Evolutionary conservation across 2,888 invertebrate species (phyloP), one percentile per base, ranked within the genome.

Genomic region (Asteroscopus sphinx): DNA sequence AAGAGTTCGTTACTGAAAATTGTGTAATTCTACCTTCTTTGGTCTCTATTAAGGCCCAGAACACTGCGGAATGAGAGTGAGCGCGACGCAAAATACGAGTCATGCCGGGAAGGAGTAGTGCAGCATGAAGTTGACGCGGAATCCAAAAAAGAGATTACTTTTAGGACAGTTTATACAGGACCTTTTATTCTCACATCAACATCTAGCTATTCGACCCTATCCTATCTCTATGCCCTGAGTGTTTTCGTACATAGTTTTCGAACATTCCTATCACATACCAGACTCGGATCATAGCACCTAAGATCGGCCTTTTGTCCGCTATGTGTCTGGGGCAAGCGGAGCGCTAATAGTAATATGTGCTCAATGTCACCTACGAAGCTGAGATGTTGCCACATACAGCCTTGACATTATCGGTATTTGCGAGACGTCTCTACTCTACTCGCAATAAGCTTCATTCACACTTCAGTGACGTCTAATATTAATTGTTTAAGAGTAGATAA

Each of bases 401-500:
- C 87, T 85, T 87, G 87, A 85, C 86, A 85, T 87, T 87, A 83
- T 80, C 54, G 41, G 16, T 52, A 56, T 51, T 47, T 58, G 48
- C 46, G 40, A 70, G 66, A 71, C 66, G 44, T 68, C 71, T 70
- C 41, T 70, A 59, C 71, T 70, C 41, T 70, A 59, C 53, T 58
- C 21, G 41, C 26, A 68, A 68, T 62, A 68, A 28, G 33, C 21
- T 51, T 57, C 21, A 64, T 39, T 70, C 71, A 64, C 57, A 36
- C 46, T 55, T 25, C 17, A 11, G 15, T 6, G 1, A 9, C 13
- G 21, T 35, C 8, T 39, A 15, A 25, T 52, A 45, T 4, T 7
- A 33, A 17, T 39, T 32, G 56, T n/a, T n/a, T n/a, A n/a, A 28
- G 8, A 30, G 9, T 15, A 8, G 8, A 21, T 21, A 11, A 33